Conservation (phyloP, 1,140 invertebrate genomes). For the Centruroides vittatus region DNA sequence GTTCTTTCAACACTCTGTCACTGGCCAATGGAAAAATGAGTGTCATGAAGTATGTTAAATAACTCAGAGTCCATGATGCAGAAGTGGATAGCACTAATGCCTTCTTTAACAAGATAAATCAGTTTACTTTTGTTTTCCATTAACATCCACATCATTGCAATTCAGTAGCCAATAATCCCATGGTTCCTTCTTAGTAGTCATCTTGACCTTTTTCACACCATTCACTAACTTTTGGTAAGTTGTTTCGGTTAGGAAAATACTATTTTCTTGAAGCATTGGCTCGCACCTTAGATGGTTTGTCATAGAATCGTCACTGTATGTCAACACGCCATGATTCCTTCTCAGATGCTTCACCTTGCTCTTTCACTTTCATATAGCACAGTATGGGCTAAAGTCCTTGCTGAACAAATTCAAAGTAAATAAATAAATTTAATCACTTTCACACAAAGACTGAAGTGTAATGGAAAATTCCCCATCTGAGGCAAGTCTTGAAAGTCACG, state of each 20-base stretch:
- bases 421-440: no score
- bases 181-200: not conserved
- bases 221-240: not conserved
- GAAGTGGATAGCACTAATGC: not conserved
- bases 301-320: not conserved
- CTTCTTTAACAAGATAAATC: constrained; percentile 3
- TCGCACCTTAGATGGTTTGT: not conserved
- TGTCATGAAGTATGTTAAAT: constrained; percentile 5
- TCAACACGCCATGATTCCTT: not conserved
- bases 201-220: not conserved
- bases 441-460: no score
- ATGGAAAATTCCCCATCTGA: no score
- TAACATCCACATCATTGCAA: not conserved
- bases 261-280: not conserved
- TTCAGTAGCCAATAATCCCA: not conserved
- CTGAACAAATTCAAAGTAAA: no score
- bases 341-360: not conserved
- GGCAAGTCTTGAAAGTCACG: no score
- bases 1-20: constrained; percentile 3
- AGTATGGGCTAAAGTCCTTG: not conserved
- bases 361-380: not conserved
- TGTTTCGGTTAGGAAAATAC: not conserved
- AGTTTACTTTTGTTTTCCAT: constrained; percentile 3
- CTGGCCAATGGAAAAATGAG: constrained; percentile 1
- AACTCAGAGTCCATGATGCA: not conserved